Base-by-base conservation (phyloP, 2,797 vertebrate species). In the Hipposideros larvatus region DNA sequence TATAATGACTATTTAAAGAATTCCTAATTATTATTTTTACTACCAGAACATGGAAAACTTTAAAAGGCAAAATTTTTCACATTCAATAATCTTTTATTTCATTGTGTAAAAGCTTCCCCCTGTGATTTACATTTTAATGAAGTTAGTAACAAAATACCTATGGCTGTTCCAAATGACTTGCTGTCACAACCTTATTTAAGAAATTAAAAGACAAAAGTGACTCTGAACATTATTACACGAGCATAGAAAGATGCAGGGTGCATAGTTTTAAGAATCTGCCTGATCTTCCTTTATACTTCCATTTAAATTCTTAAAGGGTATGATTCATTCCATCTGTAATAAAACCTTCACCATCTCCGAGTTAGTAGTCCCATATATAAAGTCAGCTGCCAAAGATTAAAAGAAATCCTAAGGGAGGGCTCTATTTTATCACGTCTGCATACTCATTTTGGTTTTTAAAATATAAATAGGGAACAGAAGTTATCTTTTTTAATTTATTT, bases 81-180 rank as follows among this genome's bases (percentile, higher is more conserved):
- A 13, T 55, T 34, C 48, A 61, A 51, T 75, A 89, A 68, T 90
- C n/a, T 2, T 89, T 92, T 95, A 51, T 79, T 61, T 73, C 68
- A 34, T 55, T 83, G 3, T 83, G 1, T 53, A 28, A 95, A 74
- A 61, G n/a, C 13, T 5, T 85, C 43, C 13, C 75, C 16, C 41
- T 75, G 21, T 79, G 41, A 43, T 90, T 90, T 91, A 65, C 53
- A 95, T 90, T 70, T 94, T 87, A 87, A 96, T 80, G 51, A 90
- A 61, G 21, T 66, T 31, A 83, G 37, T 31, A 90, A 28, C 31
- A 57, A 55, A 88, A 63, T 11, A 91, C 14, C 51, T 93, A 43
- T 61, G 18, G 19, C 34, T 87, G 41, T 63, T 79, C 28, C 70
- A 89, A 63, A 22, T 63, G 24, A 82, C n/a, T 66, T 92, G 8